phyloP scores from a whole-genome alignment of 2,888 invertebrate genomes.

The Thymelicus acteon region DNA sequence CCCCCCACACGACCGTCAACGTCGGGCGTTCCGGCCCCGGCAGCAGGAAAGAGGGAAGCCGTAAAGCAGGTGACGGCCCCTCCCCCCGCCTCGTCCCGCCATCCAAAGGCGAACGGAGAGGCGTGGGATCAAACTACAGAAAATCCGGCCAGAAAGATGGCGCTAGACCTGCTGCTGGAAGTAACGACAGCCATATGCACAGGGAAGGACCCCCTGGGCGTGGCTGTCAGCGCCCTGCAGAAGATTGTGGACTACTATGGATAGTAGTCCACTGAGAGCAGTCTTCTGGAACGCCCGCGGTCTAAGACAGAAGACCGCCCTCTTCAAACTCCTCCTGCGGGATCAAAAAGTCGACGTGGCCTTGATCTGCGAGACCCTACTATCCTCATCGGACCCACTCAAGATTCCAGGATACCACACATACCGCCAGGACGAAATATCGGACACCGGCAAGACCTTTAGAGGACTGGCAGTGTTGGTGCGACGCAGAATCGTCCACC shows the following conservation, averaged over 20 bases:
- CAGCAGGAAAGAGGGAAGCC: neutral
- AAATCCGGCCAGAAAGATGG: neutral
- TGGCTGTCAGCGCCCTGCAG: neutral
- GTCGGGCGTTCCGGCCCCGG: neutral
- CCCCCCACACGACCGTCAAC: neutral
- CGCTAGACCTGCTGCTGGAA: neutral
- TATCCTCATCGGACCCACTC: neutral
- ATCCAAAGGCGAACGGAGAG: neutral
- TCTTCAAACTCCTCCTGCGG: slow-evolving; percentile 23
- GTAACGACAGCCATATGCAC: neutral
- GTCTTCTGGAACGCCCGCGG: slow-evolving; percentile 26
- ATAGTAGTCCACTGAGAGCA: slow-evolving; percentile 1
- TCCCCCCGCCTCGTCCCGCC: neutral
- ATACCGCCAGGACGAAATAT: slow-evolving; percentile 24
- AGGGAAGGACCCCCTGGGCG: neutral
- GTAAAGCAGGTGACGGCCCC: neutral
- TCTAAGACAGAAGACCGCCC: slow-evolving; percentile 8
- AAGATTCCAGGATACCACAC: slow-evolving; percentile 14
- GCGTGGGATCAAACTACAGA: no score
- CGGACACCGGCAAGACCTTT: neutral
- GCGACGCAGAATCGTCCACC: slow-evolving; percentile 32
- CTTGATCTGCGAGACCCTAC: neutral
- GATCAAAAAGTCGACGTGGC: slow-evolving; percentile 24
- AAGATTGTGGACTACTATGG: slow-evolving; percentile 8
- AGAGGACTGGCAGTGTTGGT: slow-evolving; percentile 37